These are phyloP conservation scores for Lindbergichthys nudifrons DNA, from an alignment of 2,797 vertebrate genomes.

Conservation along the genomic window DNA sequence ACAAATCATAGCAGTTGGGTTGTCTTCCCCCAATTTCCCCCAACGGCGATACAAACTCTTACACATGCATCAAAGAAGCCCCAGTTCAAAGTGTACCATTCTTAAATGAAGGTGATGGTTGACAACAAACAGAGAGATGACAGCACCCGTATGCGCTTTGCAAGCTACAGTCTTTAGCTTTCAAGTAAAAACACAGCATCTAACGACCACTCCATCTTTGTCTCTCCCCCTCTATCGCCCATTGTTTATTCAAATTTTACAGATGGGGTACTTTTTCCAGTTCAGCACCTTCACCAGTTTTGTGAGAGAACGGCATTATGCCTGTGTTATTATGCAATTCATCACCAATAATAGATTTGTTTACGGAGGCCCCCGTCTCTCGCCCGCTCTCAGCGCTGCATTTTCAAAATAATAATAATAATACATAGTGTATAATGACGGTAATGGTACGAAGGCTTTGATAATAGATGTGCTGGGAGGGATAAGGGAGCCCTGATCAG, in stretches of 20 bases:
- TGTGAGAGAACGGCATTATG: slow-evolving; percentile 88
- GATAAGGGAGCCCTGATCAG: slow-evolving; percentile 84
- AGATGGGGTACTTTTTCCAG: slow-evolving; percentile 89
- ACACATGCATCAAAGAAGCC: slow-evolving; percentile 3
- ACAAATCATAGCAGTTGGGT: neutral
- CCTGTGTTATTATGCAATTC: slow-evolving; percentile 90
- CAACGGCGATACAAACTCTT: neutral
- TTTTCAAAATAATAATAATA: slow-evolving; percentile 89
- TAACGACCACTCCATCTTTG: slow-evolving; percentile 76
- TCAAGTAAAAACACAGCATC: slow-evolving; percentile 75
- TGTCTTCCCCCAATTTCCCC: neutral
- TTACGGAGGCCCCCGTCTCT: slow-evolving; percentile 85
- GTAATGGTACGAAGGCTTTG: slow-evolving; percentile 85
- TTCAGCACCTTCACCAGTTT: slow-evolving; percentile 89
- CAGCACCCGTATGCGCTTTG: slow-evolving; percentile 29
- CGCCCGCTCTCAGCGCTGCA: slow-evolving; percentile 83
- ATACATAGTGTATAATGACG: slow-evolving; percentile 87
- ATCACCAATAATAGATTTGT: slow-evolving; percentile 92
- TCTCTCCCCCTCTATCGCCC: slow-evolving; percentile 75
- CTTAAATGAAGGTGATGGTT: slow-evolving; percentile 39
- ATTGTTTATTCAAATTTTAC: slow-evolving; percentile 90
- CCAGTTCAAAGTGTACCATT: slow-evolving; percentile 25
- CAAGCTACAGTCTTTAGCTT: slow-evolving; percentile 67
- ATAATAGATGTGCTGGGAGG: slow-evolving; percentile 85
- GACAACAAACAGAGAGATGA: slow-evolving; percentile 41